Base-by-base conservation (phyloP, 2,113 vertebrate genomes). In the Apeltes quadracus region DNA sequence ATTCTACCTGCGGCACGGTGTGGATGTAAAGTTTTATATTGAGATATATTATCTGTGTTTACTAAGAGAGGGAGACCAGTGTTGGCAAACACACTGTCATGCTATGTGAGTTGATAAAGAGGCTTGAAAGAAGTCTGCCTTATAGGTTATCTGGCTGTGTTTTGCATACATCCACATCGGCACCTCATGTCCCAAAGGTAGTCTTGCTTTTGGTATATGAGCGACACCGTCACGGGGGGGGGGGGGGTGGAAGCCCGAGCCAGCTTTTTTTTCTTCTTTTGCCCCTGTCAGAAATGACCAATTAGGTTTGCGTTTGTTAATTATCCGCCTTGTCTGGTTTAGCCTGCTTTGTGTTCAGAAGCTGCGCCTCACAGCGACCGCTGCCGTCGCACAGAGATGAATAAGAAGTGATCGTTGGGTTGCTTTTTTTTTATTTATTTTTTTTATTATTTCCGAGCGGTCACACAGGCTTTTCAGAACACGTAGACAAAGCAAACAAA, bases 271-370 rank as follows among this genome's bases (percentile, higher is more conserved):
- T 89, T 92, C 91, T 39, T 93, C 90, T 92, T 91, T 92, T 91
- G 91, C 91, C 90, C 89, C 89, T 90, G 92, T 92, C 91, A 91
- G 90, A 92, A 92, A 92, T 92, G 87, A 93, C 91, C 92, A 93
- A 94, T 93, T 94, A 93, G 88, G 84, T 92, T 91, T 91, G 91
- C 90, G 92, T 93, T 93, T 93, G 93, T 93, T 94, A 94, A 94
- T 94, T 93, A 94, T 91, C 88, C 86, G 84, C 92, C 91, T 88
- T 91, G 91, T 92, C 92, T 91, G 84, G 90, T 93, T 92, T 82
- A 86, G 91, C 89, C 88, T 92, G 94, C n/a, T 94, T 92, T 94
- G 85, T 90, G 88, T 90, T 90, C 41, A 74, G 83, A 83, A 86
- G 92, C 89, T 84, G 86, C 87, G 80, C 87, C 89, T 90, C 85